Base-by-base conservation (phyloP, 2,797 vertebrate species). In the Rhinophrynus dorsalis region DNA sequence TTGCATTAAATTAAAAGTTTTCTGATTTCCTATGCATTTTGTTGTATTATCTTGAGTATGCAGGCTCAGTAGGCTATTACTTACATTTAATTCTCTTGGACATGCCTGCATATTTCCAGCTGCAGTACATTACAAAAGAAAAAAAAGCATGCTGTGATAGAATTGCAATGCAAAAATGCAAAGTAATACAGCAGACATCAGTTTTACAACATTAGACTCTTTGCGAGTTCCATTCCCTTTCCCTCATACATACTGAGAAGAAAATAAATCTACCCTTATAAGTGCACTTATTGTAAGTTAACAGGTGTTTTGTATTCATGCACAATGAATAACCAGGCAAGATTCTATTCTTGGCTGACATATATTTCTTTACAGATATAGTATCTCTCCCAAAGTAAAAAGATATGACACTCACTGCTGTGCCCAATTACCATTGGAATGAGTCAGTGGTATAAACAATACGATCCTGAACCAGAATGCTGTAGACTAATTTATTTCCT, bases 1-100 rank as follows among this genome's bases (percentile, higher is more conserved):
- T n/a, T n/a, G n/a, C n/a, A 44, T 59, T 69, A n/a, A 61, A 69
- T 69, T 69, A 62, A 69, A 45, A 44, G 48, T 56, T 52, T 55
- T 33, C 48, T 44, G 50, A 68, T 52, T 52, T 61, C 45, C 56
- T 17, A 59, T 51, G 52, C 57, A 68, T 60, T 68, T 68, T 52
- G 44, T 15, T 68, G 48, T 38, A 67, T 37, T 47, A 57, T 27
- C 8, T 26, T 27, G 62, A 18, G 37, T 61, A 15, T 61, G 67
- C 38, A 54, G 51, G 38, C 56, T 66, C 50, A 66, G 50, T 50
- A 51, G 35, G 18, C 45, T 69, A 35, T 54, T 26, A 52, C 40
- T 54, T 62, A 45, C 38, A 69, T 27, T 38, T 69, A 54, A 62
- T 69, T 57, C 58, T 58, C 58, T 62, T 69, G 67, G 48, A 54